phyloP scores from a whole-genome alignment of 2,888 invertebrate species.

The Doris montereyensis region DNA sequence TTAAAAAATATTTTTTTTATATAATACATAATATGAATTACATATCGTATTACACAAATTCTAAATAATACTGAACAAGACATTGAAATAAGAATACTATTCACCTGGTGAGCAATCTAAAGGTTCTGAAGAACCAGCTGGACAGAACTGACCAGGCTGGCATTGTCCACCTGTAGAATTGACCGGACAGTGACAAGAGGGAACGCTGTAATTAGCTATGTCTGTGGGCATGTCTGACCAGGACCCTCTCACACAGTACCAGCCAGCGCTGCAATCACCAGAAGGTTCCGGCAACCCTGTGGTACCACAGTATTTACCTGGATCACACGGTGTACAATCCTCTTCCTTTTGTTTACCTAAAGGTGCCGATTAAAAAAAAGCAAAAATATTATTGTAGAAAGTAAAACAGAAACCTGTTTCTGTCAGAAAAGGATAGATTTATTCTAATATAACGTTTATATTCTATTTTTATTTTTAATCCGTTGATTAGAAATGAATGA shows the following conservation, averaged over 20 bases:
- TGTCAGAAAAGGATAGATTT: too few species aligned
- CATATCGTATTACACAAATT: too few species aligned
- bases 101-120: slow-evolving; percentile 62
- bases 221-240: slow-evolving; percentile 63
- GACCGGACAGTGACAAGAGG: slow-evolving; percentile 61
- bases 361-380: too few species aligned
- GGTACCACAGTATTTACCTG: slow-evolving; percentile 65
- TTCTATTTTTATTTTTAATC: too few species aligned
- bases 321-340: slow-evolving; percentile 67
- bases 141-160: slow-evolving; percentile 65
- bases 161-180: slow-evolving; percentile 68
- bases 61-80: too few species aligned
- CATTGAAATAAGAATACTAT: too few species aligned
- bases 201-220: slow-evolving; percentile 59
- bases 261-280: slow-evolving; percentile 64
- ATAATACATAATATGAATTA: too few species aligned
- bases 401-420: too few species aligned
- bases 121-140: slow-evolving; percentile 64
- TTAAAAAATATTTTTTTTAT: too few species aligned
- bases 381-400: too few species aligned
- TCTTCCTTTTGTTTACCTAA: slow-evolving; percentile 46
- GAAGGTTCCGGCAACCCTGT: slow-evolving; percentile 56
- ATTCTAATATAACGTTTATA: too few species aligned
- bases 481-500: too few species aligned
- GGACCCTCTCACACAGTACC: slow-evolving; percentile 69